Base-by-base conservation (phyloP, 2,888 invertebrate genomes). In the Geophilus truncorum region DNA sequence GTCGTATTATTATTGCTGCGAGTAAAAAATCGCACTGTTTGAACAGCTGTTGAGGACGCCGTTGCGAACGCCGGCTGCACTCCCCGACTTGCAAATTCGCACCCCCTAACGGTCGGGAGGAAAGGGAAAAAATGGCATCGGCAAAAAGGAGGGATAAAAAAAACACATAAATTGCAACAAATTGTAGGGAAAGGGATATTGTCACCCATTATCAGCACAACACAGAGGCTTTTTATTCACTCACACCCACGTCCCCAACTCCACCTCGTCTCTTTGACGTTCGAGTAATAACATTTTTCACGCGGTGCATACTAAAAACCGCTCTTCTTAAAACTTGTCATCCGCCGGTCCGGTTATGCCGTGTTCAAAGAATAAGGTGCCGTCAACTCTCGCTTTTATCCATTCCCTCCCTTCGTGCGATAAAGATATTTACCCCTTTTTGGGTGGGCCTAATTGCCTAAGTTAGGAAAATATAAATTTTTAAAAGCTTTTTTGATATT, bases 121-220 rank as follows among this genome's bases (percentile, higher is more conserved):
- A 45, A 57, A 21, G 3, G 12, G 21, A 45, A 45, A 45, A 45
- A 45, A 45, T n/a, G 45, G n/a, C 45, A 45, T 45, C 1, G 7
- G n/a, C 9, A 45, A 45, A 45, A 45, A n/a, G n/a, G 45, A 45
- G 45, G 45, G 45, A 18, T 4, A 75, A 78, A 36, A 51, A 79
- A 79, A 79, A 57, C 79, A 79, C 79, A 79, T 79, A 79, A 79
- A 79, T 79, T 79, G 62, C 79, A 57, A 28, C 40, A 79, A 79
- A 79, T 25, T 79, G 79, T 30, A 77, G 51, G 79, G 79, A 79
- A 25, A 51, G 79, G 79, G 78, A 57, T 79, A 79, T 79, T 79
- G 79, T 79, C 51, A 34, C 51, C 79, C 79, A 79, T 79, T 79
- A 79, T 79, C 79, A 79, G 79, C 79, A 79, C 28, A 28, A 36